Evolutionary conservation across 2,113 vertebrate genomes (phyloP).

Genomic region (Pogonocichla stellata): DNA sequence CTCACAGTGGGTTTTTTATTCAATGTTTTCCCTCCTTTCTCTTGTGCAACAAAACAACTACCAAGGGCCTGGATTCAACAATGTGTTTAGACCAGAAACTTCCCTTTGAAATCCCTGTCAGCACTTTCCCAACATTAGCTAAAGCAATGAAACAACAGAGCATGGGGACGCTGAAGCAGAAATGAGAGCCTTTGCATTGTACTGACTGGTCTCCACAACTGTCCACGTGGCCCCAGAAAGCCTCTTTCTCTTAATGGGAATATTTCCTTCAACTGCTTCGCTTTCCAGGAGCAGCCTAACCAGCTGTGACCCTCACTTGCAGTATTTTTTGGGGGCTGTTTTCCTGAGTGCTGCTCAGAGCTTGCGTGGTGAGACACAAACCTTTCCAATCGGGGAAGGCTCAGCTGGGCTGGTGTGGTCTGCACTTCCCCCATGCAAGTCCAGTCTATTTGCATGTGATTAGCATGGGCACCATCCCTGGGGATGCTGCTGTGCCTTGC

Average conservation of each 20-base stretch:
- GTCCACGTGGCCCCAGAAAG: background rate
- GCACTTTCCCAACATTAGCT: constrained; percentile 12
- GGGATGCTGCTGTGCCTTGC: background rate
- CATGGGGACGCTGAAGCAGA: background rate
- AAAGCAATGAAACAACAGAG: background rate
- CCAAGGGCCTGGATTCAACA: background rate
- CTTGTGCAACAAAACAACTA: constrained; percentile 33
- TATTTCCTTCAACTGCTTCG: background rate
- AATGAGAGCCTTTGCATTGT: background rate
- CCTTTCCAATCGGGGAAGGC: background rate
- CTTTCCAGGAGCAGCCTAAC: constrained; percentile 16
- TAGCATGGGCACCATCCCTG: background rate
- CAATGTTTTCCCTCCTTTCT: background rate
- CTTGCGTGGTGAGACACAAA: background rate
- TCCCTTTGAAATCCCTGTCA: constrained; percentile 54
- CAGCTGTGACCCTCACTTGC: background rate
- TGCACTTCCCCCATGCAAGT: background rate
- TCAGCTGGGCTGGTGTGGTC: background rate
- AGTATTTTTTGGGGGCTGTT: background rate
- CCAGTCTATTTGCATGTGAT: background rate
- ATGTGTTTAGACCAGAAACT: background rate
- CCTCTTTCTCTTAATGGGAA: constrained; percentile 18
- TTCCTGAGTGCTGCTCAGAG: background rate
- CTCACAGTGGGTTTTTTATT: background rate
- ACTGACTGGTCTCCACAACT: background rate